Conservation (phyloP, 64 coral and sea anemone species). For the Astreopora myriophthalma region DNA sequence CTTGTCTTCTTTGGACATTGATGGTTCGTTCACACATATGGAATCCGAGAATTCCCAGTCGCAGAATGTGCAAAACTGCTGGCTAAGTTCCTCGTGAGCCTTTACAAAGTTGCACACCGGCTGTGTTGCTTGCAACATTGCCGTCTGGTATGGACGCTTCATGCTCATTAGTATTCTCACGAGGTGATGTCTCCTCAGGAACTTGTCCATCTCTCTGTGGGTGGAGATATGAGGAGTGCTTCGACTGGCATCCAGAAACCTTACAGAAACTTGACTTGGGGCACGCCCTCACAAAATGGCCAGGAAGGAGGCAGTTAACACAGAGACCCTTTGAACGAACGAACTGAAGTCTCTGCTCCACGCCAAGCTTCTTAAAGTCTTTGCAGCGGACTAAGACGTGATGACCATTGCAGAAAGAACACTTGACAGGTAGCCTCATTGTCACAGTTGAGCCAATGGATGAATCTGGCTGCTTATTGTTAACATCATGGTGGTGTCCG, state of each 20-base stretch:
- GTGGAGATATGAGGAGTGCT: not conserved
- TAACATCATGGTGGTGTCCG: not conserved
- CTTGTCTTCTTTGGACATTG: constrained; percentile 49
- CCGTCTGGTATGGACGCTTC: not conserved
- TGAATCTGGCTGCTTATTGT: not conserved
- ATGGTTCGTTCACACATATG: not conserved
- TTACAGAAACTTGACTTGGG: not conserved
- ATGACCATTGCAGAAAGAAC: not conserved
- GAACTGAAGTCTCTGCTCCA: not conserved
- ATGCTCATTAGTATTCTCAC: not conserved
- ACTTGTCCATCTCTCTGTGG: not conserved
- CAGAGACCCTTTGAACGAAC: not conserved
- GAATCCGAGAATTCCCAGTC: constrained; percentile 50
- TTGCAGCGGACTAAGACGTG: not conserved
- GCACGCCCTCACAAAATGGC: not conserved
- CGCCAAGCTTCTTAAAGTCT: not conserved
- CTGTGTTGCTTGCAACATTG: not conserved
- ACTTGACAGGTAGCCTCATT: not conserved
- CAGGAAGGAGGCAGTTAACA: not conserved
- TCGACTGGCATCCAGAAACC: not conserved
- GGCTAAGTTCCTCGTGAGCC: not conserved
- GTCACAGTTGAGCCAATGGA: not conserved
- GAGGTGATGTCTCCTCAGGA: not conserved
- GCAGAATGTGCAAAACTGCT: constrained; percentile 49
- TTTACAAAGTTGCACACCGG: constrained; percentile 26